Evolutionary conservation across 2,888 invertebrate genomes (phyloP), one percentile per base, ranked within the genome.

Genomic region (Dasypolia templi): DNA sequence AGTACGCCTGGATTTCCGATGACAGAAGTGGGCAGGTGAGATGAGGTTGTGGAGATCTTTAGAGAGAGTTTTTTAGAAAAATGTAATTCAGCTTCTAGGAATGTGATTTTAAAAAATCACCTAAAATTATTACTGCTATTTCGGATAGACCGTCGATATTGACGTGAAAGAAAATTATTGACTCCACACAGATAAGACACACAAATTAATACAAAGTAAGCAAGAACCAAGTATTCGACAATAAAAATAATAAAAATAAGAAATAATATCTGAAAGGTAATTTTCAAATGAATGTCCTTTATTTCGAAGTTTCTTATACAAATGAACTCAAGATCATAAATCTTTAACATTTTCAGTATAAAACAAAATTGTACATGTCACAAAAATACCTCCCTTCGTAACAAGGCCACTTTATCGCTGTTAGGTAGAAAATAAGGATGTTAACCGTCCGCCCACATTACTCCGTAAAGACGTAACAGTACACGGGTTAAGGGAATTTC

Each of bases 361-460:
- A 49, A 65, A 64, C n/a, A 68, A 71, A 67, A 62, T 7, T 53
- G 72, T 61, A n/a, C n/a, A n/a, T n/a, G 55, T 22, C 62, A 74
- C 51, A 66, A 73, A 73, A 63, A 63, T 53, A 9, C 14, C 29
- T 44, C 39, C 35, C 55, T 32, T 42, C 29, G 53, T 58, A 73
- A 77, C 83, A 73, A 71, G 73, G 73, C 70, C 65, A 78, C 67
- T 82, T 82, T 79, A 79, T 72, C 51, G 62, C 32, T 26, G 29
- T 56, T 66, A 69, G 75, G 75, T 79, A 70, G 46, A 56, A 61
- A 79, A 67, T 66, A 51, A 72, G 62, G 62, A 75, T 53, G 70
- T 75, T 74, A 74, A 73, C 58, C 76, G 75, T 58, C 55, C 46
- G 62, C 82, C 75, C 68, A 82, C 79, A 72, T 75, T 56, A 68